A percentile compares a stretch with the other conserved stretches of the same genome.
These are phyloP conservation scores for Neoarius graeffei DNA, from an alignment of 2,113 vertebrate genomes.

Conservation along the genomic window DNA sequence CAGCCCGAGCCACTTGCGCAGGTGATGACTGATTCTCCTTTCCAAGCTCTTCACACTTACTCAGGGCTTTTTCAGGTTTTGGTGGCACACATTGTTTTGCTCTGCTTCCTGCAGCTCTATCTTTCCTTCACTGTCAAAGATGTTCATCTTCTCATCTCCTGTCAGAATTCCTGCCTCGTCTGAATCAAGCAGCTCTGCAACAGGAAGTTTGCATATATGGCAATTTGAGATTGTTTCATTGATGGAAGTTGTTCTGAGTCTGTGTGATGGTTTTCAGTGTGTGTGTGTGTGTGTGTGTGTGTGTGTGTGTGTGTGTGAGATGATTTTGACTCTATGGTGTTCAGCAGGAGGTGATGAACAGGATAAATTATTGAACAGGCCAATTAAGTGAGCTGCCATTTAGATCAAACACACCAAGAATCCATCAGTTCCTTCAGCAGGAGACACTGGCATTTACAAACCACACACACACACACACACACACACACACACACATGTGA, in stretches of 20 bases:
- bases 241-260: background rate
- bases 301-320: background rate
- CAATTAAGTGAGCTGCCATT: conserved; percentile 17
- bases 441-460: conserved; percentile 3
- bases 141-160: background rate
- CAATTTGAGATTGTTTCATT: background rate
- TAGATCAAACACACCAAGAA: background rate
- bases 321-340: too few relatives aligned
- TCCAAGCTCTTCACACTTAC: background rate
- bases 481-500: background rate
- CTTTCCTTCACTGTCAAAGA: background rate
- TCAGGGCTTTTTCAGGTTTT: background rate
- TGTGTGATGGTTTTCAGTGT: background rate
- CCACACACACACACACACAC: conserved; percentile 3
- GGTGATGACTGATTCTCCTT: background rate
- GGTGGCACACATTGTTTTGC: too few relatives aligned
- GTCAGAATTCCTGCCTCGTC: background rate
- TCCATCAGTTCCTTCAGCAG: background rate
- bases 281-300: background rate
- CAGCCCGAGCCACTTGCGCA: background rate
- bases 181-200: background rate
- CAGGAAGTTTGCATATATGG: background rate
- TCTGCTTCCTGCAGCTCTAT: background rate
- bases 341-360: background rate
- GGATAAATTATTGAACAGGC: conserved; percentile 16